Evolutionary conservation across 2,797 vertebrate genomes (phyloP).

Genomic region (Danio albolineatus): DNA sequence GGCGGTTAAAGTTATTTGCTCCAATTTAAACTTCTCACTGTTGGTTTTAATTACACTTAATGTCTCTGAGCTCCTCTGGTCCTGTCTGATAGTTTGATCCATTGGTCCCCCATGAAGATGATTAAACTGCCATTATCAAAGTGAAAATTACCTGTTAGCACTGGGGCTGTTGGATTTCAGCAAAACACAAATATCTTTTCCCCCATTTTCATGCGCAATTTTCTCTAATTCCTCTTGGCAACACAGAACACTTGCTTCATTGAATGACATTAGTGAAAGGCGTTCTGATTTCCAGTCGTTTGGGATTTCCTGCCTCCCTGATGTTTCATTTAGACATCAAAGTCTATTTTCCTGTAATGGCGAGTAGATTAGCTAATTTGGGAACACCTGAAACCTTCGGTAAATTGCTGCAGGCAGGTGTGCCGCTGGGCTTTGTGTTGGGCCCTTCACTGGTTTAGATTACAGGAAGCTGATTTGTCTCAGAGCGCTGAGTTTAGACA

Average conservation of each 20-base stretch:
- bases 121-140: conserved; percentile 67
- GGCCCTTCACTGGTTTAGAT: conserved; percentile 69
- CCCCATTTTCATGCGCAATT: conserved; percentile 62
- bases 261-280: conserved; percentile 58
- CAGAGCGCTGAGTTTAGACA: conserved; percentile 74
- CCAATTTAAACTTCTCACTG: conserved; percentile 23
- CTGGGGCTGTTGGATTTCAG: conserved; percentile 65
- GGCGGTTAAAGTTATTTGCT: conserved; percentile 33
- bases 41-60: conserved; percentile 49
- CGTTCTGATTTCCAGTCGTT: conserved; percentile 76
- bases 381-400: conserved; percentile 73
- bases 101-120: conserved; percentile 71
- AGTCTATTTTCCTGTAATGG: conserved; percentile 78
- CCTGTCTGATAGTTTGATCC: conserved; percentile 68
- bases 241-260: conserved; percentile 72
- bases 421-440: conserved; percentile 49
- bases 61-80: conserved; percentile 20
- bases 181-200: conserved; percentile 67
- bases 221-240: conserved; percentile 64
- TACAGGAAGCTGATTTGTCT: conserved; percentile 73
- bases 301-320: conserved; percentile 72
- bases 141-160: conserved; percentile 67
- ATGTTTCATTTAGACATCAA: conserved; percentile 79
- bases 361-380: conserved; percentile 77
- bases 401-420: conserved; percentile 62